These are phyloP conservation scores for Phortica okadai DNA, from an alignment of 2,888 invertebrate genomes.

Conservation along the genomic window DNA sequence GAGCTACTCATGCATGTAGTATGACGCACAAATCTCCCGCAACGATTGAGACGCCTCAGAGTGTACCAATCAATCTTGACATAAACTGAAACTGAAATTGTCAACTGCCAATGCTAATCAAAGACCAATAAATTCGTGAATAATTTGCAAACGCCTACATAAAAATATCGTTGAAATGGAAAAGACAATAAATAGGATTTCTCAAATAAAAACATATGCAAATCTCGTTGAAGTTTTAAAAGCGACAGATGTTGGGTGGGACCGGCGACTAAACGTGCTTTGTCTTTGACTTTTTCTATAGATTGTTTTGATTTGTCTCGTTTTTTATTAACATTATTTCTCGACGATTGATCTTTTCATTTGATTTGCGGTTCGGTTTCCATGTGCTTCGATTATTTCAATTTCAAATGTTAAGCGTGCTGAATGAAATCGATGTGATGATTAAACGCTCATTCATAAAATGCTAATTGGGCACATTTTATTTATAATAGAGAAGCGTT, in stretches of 20 bases:
- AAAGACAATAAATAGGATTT: conserved; percentile 20
- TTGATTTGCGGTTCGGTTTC: background rate
- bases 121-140: conserved; percentile 26
- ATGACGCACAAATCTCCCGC: background rate
- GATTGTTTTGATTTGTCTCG: background rate
- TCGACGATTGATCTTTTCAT: background rate
- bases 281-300: background rate
- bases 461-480: conserved; percentile 15
- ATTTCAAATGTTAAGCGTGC: conserved; percentile 16
- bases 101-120: conserved; percentile 32
- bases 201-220: conserved; percentile 19
- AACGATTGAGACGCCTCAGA: background rate
- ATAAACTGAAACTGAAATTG: conserved; percentile 16
- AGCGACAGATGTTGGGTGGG: conserved; percentile 4
- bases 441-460: conserved; percentile 38
- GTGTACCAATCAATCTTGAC: conserved; percentile 21
- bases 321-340: background rate
- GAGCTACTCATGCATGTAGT: too few species aligned
- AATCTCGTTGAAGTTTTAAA: background rate
- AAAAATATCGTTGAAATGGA: background rate
- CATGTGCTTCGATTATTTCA: conserved; percentile 10
- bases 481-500: background rate
- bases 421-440: conserved; percentile 28
- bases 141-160: conserved; percentile 27
- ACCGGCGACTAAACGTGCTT: background rate